Evolutionary conservation across 2,113 vertebrate genomes (phyloP), one percentile per base, ranked within the genome.

Genomic region (Forbesichthys agassizii): DNA sequence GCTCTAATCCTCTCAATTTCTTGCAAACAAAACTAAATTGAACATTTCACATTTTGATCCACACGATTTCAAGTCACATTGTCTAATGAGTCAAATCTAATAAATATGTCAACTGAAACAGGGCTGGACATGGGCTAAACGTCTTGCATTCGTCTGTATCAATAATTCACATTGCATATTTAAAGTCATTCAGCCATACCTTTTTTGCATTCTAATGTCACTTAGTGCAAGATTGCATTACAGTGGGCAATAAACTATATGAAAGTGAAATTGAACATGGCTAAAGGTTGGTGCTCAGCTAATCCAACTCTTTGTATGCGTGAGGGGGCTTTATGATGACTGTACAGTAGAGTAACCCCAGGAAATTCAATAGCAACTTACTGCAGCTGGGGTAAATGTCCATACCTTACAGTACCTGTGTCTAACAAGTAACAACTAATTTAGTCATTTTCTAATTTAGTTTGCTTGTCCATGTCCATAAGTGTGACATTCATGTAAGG

Each of bases 121-220:
- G 67, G 74, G 27, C 11, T 0, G 14, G 49, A 75, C 61, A 27
- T 79, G 11, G 61, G 71, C 70, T 67, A 77, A 70, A 68, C 27
- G 63, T 59, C 55, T 61, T 59, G 18, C 71, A 57, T 78, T 77
- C 77, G 66, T 72, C 52, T 54, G 66, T 69, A 90, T 91, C 88
- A 88, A 89, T 88, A 89, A 88, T 86, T 77, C 78, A 74, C 69
- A 68, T 48, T 48, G 64, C 53, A 80, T 90, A 87, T 87, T 87
- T 68, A 88, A 90, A 90, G 57, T 78, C 86, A 78, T 64, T 86
- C 82, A 77, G 74, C 72, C 82, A 83, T 79, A 92, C 86, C 90
- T 83, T 75, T 60, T 88, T 81, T 84, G 81, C 79, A 86, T 85
- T 87, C 69, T 85, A 83, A 84, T 71, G 77, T 81, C 80, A 80